Evolutionary conservation across 23 tunicate genomes (phyloP), one percentile per base, ranked within the genome.

Genomic region (Diplosoma virens): DNA sequence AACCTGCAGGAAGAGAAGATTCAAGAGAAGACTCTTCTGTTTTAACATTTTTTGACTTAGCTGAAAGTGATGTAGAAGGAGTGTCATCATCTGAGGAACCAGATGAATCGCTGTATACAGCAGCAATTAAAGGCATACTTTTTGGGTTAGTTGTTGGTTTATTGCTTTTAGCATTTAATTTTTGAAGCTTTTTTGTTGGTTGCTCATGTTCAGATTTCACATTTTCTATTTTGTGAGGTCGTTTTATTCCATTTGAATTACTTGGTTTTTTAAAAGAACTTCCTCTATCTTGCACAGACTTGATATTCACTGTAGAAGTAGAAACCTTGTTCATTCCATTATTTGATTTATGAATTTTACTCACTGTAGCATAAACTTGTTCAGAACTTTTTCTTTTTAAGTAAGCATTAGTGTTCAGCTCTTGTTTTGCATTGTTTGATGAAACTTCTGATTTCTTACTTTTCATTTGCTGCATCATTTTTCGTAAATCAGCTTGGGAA

Each of bases 381-480:
- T 11, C 7, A 17, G 25, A n/a, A 14, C 65, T 58, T 58, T 58
- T 58, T 7, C 7, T 58, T 58, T 20, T 14, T 14, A n/a, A 17
- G 17, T 6, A 20, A 58, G 6, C 25, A 14, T 14, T 7, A 58
- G 23, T 58, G 22, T 7, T 17, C 22, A 14, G 65, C 17, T 20
- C 22, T 21, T 58, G 17, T n/a, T n/a, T n/a, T n/a, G n/a, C n/a
- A n/a, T n/a, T n/a, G n/a, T 58, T 58, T 18, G 22, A 14, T 18
- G 24, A 17, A 9, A 9, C 52, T 45, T 16, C 16, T 11, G 5
- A 36, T 23, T 77, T 50, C 75, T 87, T 87, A 17, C 37, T 59
- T 52, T 87, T 87, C 93, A 87, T 87, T 11, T 87, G 82, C 54
- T 87, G 79, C 93, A 87, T 87, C 86, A 87, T 87, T 66, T 87